Evolutionary conservation across 2,888 invertebrate species (phyloP), one percentile per base, ranked within the genome.

Genomic region (Trilocha varians): DNA sequence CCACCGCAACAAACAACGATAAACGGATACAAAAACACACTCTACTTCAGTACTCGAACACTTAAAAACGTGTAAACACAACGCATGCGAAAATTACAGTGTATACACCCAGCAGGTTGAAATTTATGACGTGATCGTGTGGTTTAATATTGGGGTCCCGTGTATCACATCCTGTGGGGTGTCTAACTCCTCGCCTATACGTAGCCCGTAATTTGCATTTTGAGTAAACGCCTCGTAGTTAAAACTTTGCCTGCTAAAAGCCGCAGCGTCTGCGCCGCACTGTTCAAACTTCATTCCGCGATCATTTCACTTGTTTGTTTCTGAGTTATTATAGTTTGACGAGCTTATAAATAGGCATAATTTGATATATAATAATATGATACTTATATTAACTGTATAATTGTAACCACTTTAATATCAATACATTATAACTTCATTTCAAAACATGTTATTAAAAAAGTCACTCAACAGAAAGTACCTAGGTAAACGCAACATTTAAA

Each of bases 121-220:
- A 78, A 80, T 80, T 80, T 80, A 80, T 78, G 58, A 66, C 65
- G 57, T 55, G 65, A 76, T 77, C 74, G 73, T 78, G 79, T 65
- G 78, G 78, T 78, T 79, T 80, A 80, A 80, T 80, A 78, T 77
- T 77, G 70, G 73, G 77, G 73, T 69, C 62, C 70, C 70, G 66
- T 74, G 74, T 78, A 78, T 78, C 76, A 74, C 78, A 76, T 72
- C 66, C 69, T 66, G 67, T 52, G 69, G 66, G 68, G 67, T 62
- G 66, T 63, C 67, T 67, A 65, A 65, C 66, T 63, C 65, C 61
- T 61, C 62, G 59, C 53, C 57, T 67, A 60, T 74, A 76, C 72
- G 67, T 66, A 76, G 67, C 74, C 70, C 68, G 75, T 78, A 80
- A 80, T 80, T 80, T 80, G 78, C 78, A 80, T 79, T 78, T 78